Evolutionary conservation across 2,888 invertebrate genomes (phyloP).

Genomic region (Creontiades dilutus): DNA sequence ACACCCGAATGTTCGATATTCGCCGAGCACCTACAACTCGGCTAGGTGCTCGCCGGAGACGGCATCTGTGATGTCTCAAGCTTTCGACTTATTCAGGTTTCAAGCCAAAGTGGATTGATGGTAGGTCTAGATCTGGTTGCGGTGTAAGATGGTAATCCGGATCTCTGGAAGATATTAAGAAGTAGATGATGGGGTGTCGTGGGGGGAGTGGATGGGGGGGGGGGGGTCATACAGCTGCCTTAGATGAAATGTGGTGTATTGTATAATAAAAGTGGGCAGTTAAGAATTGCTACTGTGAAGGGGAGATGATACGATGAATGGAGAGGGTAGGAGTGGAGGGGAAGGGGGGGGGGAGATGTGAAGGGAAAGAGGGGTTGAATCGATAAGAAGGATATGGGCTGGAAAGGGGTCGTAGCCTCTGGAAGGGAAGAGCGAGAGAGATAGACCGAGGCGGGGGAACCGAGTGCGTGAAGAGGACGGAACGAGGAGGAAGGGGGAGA

Average conservation of each 20-base stretch:
- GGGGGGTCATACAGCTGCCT: neutral
- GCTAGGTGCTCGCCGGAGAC: no score
- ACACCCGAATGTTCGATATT: no score
- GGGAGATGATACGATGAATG: slow-evolving; percentile 43
- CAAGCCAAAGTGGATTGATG: neutral
- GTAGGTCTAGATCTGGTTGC: neutral
- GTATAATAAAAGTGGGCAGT: slow-evolving; percentile 62
- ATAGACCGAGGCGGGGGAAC: slow-evolving; percentile 72
- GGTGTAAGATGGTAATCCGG: neutral
- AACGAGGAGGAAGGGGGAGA: slow-evolving; percentile 56
- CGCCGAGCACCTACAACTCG: no score
- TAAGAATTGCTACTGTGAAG: slow-evolving; percentile 59
- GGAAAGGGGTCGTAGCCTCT: slow-evolving; percentile 69
- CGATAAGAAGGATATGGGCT: slow-evolving; percentile 71
- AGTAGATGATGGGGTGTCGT: slow-evolving; percentile 1
- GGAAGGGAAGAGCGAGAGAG: slow-evolving; percentile 76
- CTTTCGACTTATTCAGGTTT: no score
- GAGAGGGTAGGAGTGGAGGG: neutral
- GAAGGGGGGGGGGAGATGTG: neutral
- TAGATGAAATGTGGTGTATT: slow-evolving; percentile 28
- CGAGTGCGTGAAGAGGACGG: slow-evolving; percentile 71
- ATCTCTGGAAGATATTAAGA: neutral
- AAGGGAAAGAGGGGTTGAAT: slow-evolving; percentile 54
- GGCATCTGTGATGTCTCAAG: no score
- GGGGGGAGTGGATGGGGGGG: neutral